Percentiles rank a stretch among this genome's conserved stretches.
Evolutionary conservation across 2,113 vertebrate species (phyloP).

Genomic region (Dromiciops gliroides): DNA sequence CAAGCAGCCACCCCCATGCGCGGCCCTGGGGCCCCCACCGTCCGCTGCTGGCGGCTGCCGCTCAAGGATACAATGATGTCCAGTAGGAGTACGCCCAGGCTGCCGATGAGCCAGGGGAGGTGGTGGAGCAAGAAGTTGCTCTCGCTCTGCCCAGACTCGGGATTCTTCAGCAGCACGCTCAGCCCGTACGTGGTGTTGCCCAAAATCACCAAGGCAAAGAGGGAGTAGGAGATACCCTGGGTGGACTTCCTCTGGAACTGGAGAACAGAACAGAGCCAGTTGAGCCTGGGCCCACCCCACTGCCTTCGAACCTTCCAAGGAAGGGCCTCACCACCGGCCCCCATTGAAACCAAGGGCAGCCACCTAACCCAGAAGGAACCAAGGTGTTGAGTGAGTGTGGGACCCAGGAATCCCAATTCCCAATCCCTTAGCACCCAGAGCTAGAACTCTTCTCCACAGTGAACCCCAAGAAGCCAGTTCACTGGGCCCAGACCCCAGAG

Average conservation of each 20-base stretch:
- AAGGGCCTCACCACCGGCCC: not conserved
- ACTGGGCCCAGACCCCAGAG: not conserved
- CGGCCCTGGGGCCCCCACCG: rapidly evolving
- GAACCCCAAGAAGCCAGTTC: not conserved
- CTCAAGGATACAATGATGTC: constrained; percentile 91
- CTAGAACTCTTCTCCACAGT: not conserved
- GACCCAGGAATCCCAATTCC: not conserved
- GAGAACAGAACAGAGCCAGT: not conserved
- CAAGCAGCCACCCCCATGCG: not conserved
- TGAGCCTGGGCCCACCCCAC: not conserved
- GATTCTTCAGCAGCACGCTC: constrained; percentile 94
- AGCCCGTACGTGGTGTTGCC: constrained; percentile 92
- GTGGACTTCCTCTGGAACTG: constrained; percentile 93
- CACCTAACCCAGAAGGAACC: not conserved
- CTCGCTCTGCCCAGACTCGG: constrained; percentile 85
- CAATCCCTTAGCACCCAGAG: not conserved
- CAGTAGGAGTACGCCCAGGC: constrained; percentile 91
- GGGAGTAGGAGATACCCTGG: constrained; percentile 90
- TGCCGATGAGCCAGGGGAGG: constrained; percentile 97
- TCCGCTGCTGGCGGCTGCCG: rapidly evolving
- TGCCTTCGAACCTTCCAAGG: not conserved
- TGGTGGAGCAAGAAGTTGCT: constrained; percentile 91
- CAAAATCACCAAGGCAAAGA: constrained; percentile 95
- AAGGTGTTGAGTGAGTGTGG: not conserved
- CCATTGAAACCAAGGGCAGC: not conserved